Percentiles rank a stretch among this genome's conserved stretches.
phyloP scores from a whole-genome alignment of 2,113 vertebrate genomes.

The Orthochromis indermauri region DNA sequence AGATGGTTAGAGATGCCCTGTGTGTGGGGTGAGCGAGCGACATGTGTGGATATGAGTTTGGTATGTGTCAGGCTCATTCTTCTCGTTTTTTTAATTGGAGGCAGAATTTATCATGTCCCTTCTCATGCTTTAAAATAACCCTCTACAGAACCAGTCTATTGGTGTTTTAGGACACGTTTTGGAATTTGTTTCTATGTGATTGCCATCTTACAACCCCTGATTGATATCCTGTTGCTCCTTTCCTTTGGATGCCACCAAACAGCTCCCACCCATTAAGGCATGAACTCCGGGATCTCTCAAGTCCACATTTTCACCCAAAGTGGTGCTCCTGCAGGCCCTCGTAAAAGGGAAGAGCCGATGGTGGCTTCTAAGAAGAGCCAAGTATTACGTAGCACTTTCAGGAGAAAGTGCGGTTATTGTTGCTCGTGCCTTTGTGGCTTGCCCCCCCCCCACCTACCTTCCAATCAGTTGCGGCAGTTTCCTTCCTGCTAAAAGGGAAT shows the following conservation, averaged over 20 bases:
- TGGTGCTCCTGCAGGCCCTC: neutral
- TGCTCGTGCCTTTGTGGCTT: neutral
- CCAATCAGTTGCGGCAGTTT: neutral
- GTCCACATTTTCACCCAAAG: neutral
- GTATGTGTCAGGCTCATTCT: neutral
- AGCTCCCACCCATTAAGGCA: neutral
- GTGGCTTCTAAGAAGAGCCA: neutral
- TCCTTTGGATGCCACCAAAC: neutral
- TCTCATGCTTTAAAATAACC: neutral
- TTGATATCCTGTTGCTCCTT: neutral
- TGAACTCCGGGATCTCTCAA: neutral
- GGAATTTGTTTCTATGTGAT: neutral
- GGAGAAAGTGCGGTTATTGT: neutral
- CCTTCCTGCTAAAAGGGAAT: neutral
- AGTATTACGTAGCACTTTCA: neutral
- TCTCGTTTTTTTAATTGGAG: neutral
- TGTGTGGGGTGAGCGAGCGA: neutral
- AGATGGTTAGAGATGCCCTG: slow-evolving; percentile 4
- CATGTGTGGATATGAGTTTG: neutral
- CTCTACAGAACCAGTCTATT: neutral
- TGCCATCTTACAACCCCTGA: neutral
- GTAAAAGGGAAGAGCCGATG: neutral
- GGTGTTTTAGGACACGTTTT: neutral
- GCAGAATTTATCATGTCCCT: neutral
- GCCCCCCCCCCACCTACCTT: neutral